phyloP scores from a whole-genome alignment of 2,113 vertebrate genomes.

The Pontoporia blainvillei region DNA sequence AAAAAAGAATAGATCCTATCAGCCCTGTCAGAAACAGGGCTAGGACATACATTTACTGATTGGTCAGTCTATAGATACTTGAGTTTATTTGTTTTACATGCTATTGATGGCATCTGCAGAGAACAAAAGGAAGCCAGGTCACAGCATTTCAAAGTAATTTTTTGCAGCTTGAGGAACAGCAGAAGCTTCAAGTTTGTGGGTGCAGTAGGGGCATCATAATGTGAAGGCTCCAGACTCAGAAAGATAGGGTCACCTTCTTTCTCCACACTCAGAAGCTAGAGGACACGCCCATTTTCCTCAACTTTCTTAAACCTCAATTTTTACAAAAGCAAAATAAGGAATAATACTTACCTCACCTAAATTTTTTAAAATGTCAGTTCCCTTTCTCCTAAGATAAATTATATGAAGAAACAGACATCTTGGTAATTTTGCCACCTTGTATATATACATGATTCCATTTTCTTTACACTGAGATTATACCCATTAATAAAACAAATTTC shows the following conservation, averaged over 20 bases:
- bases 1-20: neutral
- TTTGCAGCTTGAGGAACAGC: neutral
- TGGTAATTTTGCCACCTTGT: neutral
- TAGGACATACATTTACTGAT: neutral
- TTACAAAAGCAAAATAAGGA: conserved; percentile 5
- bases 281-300: neutral
- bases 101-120: neutral
- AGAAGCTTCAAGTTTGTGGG: neutral
- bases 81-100: neutral
- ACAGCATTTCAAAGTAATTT: neutral
- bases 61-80: neutral
- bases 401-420: neutral
- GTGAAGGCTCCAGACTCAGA: neutral
- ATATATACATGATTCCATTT: neutral
- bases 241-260: neutral
- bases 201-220: neutral
- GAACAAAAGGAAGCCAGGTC: neutral
- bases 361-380: neutral
- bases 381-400: neutral
- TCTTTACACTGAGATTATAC: neutral
- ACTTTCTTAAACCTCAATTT: neutral
- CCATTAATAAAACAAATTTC: neutral
- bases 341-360: neutral
- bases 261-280: neutral
- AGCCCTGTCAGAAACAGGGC: neutral